Evolutionary conservation across 53 echinoderm and acorn worm genomes (phyloP), one percentile per base, ranked within the genome.

Genomic region (Paelopatides confundens): DNA sequence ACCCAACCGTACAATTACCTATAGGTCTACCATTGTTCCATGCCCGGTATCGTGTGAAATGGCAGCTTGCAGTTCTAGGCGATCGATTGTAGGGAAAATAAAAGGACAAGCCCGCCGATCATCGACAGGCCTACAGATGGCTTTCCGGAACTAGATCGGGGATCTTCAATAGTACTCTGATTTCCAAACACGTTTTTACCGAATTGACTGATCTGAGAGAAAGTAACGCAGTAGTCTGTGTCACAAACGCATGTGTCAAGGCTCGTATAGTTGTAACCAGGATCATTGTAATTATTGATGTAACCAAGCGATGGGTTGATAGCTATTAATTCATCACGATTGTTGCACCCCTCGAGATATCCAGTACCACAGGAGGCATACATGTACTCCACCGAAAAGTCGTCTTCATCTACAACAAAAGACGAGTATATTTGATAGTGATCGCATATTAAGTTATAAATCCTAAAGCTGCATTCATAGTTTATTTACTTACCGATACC

Each of bases 221-320:
- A 26, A 35, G 24, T 46, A 40, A 46, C 28, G 24, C 74, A 74
- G 27, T 40, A 39, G 29, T 74, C 10, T 18, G 74, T 24, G 8
- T 5, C 26, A 74, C 74, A 74, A 39, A 74, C 74, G 13, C 74
- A 74, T 5, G 46, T n/a, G 27, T 74, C 43, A 23, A 74, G 74
- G 35, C 47, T 46, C 39, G 38, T 43, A 21, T 74, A 74, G 26
- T 37, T 46, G 23, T 23, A 74, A 26, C 10, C 74, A 10, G 17
- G 23, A 27, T 23, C 74, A 10, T 12, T 17, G 47, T 39, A 74
- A 21, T 40, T 35, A 13, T 24, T 43, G 18, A 74, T 4, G 1
- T 74, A 23, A 36, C 24, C 74, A 39, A 74, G 40, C n/a, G 26
- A 12, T 74, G 74, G 74, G 38, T 40, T 21, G 29, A 74, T 74